Evolutionary conservation across 2,888 invertebrate species (phyloP).

Genomic region (Ichneumoninae sp.): DNA sequence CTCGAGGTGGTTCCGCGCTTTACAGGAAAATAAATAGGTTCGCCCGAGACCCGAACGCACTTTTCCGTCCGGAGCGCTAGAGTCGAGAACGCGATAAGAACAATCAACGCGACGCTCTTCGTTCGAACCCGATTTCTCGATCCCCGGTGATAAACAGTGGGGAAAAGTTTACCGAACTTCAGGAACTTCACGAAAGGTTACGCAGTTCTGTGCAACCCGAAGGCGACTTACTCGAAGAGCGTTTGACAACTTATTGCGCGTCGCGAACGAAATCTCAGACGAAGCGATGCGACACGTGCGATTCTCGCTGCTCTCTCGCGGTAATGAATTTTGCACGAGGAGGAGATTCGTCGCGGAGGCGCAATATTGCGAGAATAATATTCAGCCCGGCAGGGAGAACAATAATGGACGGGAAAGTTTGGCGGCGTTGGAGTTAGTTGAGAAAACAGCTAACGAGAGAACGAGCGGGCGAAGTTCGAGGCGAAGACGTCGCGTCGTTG

Average conservation of each 20-base stretch:
- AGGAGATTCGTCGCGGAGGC: not conserved
- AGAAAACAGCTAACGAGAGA: constrained; percentile 13
- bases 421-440: not conserved
- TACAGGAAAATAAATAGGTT: no score
- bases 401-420: constrained; percentile 1
- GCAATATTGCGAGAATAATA: not conserved
- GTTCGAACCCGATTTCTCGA: not conserved
- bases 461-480: constrained; percentile 1
- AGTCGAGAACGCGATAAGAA: no score
- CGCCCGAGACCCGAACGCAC: no score
- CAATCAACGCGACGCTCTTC: no score
- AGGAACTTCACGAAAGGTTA: not conserved
- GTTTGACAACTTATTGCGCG: not conserved
- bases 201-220: not conserved
- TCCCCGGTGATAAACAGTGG: not conserved
- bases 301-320: not conserved
- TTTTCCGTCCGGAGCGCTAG: no score
- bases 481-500: not conserved
- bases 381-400: not conserved
- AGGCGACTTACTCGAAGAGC: not conserved
- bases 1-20: no score
- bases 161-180: not conserved
- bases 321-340: not conserved
- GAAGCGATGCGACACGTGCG: not conserved
- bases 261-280: not conserved